A percentile compares a stretch with the other conserved stretches of the same genome.
phyloP scores from a whole-genome alignment of 2,113 vertebrate genomes.

The Lamprologus callipterus region DNA sequence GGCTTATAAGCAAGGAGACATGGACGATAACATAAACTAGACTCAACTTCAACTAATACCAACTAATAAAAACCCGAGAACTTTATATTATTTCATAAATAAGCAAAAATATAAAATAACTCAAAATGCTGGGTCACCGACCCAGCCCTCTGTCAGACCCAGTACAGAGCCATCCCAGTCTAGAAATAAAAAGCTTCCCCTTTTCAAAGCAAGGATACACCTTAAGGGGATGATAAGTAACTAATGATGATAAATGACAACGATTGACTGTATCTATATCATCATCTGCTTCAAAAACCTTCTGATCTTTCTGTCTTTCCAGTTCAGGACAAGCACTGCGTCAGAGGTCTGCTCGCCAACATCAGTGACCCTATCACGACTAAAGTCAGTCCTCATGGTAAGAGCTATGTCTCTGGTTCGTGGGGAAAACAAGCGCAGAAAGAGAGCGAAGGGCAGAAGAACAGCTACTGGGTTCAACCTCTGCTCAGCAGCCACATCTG shows the following conservation, averaged over 20 bases:
- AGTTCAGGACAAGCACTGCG: conserved; percentile 24
- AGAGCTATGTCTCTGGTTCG: conserved; percentile 70
- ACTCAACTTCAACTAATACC: too few species aligned
- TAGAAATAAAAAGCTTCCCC: neutral
- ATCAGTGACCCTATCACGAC: conserved; percentile 74
- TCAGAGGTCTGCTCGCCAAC: conserved; percentile 57
- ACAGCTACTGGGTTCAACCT: conserved; percentile 75
- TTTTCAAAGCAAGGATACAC: neutral
- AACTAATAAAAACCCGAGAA: too few species aligned
- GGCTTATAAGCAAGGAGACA: too few species aligned
- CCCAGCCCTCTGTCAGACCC: too few species aligned
- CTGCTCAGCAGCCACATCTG: conserved; percentile 48
- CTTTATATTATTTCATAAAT: too few species aligned
- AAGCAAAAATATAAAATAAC: too few species aligned
- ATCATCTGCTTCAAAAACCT: neutral
- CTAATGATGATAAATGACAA: neutral
- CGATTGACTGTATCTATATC: neutral
- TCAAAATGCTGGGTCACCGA: too few species aligned
- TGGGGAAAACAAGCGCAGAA: conserved; percentile 77
- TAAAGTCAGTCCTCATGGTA: conserved; percentile 77
- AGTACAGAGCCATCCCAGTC: too few species aligned
- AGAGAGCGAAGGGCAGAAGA: neutral
- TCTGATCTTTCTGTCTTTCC: neutral
- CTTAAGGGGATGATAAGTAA: neutral
- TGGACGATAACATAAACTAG: too few species aligned